Evolutionary conservation across 2,888 invertebrate species (phyloP), one percentile per base, ranked within the genome.

Genomic region (Rhogogaster chlorosoma): DNA sequence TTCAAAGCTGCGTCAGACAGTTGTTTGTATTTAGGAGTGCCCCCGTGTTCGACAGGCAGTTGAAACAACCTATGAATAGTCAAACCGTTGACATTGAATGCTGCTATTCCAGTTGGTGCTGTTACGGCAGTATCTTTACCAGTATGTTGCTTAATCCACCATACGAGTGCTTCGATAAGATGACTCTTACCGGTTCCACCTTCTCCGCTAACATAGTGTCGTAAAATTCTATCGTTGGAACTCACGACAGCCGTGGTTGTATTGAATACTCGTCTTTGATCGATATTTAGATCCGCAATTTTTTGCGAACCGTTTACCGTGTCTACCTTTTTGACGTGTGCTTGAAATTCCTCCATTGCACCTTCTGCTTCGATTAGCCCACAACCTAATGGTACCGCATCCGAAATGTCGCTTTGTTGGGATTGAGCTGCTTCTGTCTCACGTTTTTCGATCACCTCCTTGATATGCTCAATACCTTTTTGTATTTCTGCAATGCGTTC

Each of bases 91-190:
- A 92, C 89, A 86, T 90, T 91, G 73, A 90, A 91, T 61, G 91
- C 91, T 67, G 91, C 90, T 29, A 92, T 90, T 71, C 91, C 91
- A 67, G 91, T 91, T 9, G 89, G 90, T 0, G 90, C 91, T 18
- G 87, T 87, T 61, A 90, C 88, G 87, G 88, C 89, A 18, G 89
- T 89, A 86, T 89, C 84, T n/a, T n/a, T n/a, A n/a, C n/a, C n/a
- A n/a, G 89, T 36, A 53, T 83, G 26, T 61, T 85, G 85, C 73
- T 88, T 87, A 32, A 89, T 86, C 89, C 89, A 90, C 36, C 85
- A 57, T 88, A 85, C 87, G 0, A 89, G 75, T 22, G 86, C 86
- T 83, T 90, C 88, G 71, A 89, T 89, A 84, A 90, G 86, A 89
- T 85, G 88, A 85, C 89, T 90, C 80, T 71, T 75, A 36, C 36